Evolutionary conservation across 1,140 invertebrate species (phyloP), one percentile per base, ranked within the genome.

Genomic region (Hylyphantes graminicola): DNA sequence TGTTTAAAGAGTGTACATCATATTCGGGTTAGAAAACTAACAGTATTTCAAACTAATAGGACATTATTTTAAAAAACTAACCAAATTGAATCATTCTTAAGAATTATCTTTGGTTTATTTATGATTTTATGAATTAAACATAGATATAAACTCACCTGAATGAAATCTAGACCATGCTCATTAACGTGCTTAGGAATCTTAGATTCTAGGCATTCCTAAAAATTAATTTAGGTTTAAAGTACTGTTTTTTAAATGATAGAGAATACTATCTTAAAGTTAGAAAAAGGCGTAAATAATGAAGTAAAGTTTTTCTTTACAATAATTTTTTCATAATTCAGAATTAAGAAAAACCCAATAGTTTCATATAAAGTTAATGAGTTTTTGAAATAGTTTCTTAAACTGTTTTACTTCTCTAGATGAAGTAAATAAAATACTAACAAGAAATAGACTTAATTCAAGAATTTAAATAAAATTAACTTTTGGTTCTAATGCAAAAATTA

Each of bases 161-260:
- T 82, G 79, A 98, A 98, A 89, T 96, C 95, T 88, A 97, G 90
- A 79, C 93, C 92, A 67, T 93, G 90, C 85, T 92, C 90, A 87
- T 93, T 92, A 86, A 93, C 92, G 77, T 93, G 92, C 85, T 92
- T 92, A 5, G 95, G 94, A 88, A 98, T 93, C 90, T 95, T 94
- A 76, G 92, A 93, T 89, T 97, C 95, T 15, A 99, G 91, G 11
- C 96, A 93, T 87, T 93, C 90, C 85, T 86, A 80, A 75, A 74
- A 35, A 63, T 0, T 11, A 35, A 21, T 7, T 0, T 5, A 19
- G 53, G 21, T 54, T 55, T 73, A 55, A 61, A 61, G 17, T 15
- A 15, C 17, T 61, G 57, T 15, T 61, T 15, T 15, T 61, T 61
- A 15, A 61, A 17, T 61, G 57, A 35, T 35, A 35, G 35, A 35